Conservation (phyloP, 2,888 invertebrate genomes). For the Imbricaverruca yamaguchii region DNA sequence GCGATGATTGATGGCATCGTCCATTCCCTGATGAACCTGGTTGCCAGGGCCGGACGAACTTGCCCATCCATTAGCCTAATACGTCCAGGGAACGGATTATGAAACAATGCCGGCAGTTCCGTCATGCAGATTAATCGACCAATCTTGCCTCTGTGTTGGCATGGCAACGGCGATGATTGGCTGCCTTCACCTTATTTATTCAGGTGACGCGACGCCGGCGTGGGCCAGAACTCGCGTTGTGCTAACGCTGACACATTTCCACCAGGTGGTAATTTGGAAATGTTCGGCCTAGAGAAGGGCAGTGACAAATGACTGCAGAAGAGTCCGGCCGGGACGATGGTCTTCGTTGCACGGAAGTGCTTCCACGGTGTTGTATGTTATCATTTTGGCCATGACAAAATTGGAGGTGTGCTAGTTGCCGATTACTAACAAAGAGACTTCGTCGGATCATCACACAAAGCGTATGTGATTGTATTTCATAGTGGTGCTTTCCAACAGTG, state of each 20-base stretch:
- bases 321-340: too few relatives aligned
- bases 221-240: background rate
- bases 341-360: too few relatives aligned
- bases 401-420: too few relatives aligned
- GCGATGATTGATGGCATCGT: background rate
- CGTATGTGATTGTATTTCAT: too few relatives aligned
- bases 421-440: too few relatives aligned
- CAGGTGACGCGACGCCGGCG: background rate
- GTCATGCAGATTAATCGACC: slow-evolving; percentile 17
- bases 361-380: too few relatives aligned
- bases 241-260: background rate
- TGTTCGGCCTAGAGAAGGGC: too few relatives aligned
- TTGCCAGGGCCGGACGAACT: background rate
- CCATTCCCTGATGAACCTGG: background rate
- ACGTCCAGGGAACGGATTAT: background rate
- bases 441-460: too few relatives aligned
- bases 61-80: slow-evolving; percentile 5
- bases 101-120: background rate
- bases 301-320: too few relatives aligned
- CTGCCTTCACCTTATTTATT: slow-evolving; percentile 6
- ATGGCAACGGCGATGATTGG: slow-evolving; percentile 10
- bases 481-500: too few relatives aligned
- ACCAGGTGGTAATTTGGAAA: too few relatives aligned
- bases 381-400: too few relatives aligned
- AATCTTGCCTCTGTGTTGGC: background rate